phyloP scores from a whole-genome alignment of 1,140 invertebrate species.

The Pomphorhynchus laevis region DNA sequence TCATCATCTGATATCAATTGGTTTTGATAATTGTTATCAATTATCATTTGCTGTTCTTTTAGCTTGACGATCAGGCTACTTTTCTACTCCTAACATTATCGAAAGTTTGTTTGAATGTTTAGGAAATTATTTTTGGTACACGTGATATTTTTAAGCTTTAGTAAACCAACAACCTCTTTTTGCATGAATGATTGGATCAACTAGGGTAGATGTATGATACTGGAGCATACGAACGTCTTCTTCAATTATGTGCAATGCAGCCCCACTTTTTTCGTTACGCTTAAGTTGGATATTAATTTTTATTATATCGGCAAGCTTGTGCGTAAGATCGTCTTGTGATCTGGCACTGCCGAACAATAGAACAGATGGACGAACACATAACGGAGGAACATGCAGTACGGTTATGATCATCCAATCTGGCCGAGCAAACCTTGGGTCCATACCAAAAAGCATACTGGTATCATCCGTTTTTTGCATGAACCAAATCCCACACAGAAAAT shows the following conservation, averaged over 20 bases:
- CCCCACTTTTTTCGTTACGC: conserved; percentile 67
- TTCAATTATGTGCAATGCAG: conserved; percentile 63
- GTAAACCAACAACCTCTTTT: no score
- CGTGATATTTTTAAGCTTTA: no score
- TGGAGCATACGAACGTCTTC: conserved; percentile 93
- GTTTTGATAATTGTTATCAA: no score
- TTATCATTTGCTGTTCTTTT: no score
- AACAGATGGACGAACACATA: conserved; percentile 59
- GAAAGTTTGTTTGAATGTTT: no score
- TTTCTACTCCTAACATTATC: no score
- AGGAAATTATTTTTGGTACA: no score
- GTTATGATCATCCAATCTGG: conserved; percentile 98
- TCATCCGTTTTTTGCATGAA: no score
- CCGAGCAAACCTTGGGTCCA: conserved; percentile 66
- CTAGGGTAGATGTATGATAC: conserved; percentile 78
- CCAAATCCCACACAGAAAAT: no score
- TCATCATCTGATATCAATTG: no score
- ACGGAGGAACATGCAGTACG: conserved; percentile 66
- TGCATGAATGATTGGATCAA: conserved; percentile 91
- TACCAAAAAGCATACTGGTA: no score
- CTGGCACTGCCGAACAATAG: conserved; percentile 98
- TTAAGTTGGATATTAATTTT: conserved; percentile 78
- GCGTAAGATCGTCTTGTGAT: conserved; percentile 68
- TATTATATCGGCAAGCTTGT: conserved; percentile 86
- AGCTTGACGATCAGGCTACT: no score